Percentiles rank a stretch among this genome's conserved stretches.
Conservation (phyloP, 1,140 invertebrate genomes). For the Anastatus disparis region DNA sequence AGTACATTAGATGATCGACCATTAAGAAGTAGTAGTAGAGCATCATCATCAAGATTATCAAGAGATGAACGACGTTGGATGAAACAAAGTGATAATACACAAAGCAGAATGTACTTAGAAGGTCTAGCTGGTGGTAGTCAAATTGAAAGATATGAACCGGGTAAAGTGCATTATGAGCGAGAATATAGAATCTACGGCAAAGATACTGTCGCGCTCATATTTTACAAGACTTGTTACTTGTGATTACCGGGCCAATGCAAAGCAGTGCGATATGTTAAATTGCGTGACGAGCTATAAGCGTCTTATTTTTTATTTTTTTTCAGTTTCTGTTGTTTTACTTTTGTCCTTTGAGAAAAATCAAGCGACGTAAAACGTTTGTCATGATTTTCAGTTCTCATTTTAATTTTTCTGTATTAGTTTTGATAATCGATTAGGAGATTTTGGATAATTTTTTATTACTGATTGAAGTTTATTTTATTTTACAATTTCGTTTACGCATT, state of each 20-base stretch:
- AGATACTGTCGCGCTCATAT: slow-evolving; percentile 64
- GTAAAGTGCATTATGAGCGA: slow-evolving; percentile 63
- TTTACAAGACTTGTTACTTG: slow-evolving; percentile 66
- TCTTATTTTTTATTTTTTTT: no score
- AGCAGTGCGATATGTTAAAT: no score
- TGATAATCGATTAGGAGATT: no score
- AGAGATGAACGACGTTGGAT: slow-evolving; percentile 34
- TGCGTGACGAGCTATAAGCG: no score
- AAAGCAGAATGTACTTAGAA: slow-evolving; percentile 16
- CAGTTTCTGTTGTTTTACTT: no score
- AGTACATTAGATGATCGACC: slow-evolving; percentile 56
- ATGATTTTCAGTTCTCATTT: no score
- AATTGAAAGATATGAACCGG: slow-evolving; percentile 54
- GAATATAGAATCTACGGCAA: slow-evolving; percentile 66
- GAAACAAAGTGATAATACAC: neutral
- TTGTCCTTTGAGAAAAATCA: no score
- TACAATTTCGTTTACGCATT: no score
- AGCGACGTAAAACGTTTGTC: no score
- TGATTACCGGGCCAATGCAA: slow-evolving; percentile 54
- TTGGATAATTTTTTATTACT: no score
- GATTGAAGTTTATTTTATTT: no score
- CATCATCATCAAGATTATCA: slow-evolving; percentile 1
- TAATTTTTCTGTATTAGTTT: no score
- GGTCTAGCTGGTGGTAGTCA: slow-evolving; percentile 27
- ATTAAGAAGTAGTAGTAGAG: slow-evolving; percentile 48